Base-by-base conservation (phyloP, 1,140 invertebrate species). In the Lordiphosa collinella region DNA sequence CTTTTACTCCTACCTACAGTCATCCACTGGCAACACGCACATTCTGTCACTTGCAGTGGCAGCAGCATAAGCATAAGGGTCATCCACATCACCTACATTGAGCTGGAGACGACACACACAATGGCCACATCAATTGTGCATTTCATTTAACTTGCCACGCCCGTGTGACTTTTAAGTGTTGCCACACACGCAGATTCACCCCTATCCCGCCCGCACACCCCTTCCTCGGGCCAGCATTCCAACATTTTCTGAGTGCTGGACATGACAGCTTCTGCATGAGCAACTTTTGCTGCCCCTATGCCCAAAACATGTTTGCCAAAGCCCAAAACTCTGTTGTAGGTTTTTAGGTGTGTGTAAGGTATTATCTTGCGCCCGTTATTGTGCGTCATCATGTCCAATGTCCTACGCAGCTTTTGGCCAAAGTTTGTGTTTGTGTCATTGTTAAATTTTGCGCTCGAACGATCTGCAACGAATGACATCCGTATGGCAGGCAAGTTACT, bases 241-340 rank as follows among this genome's bases (percentile, higher is more conserved):
- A 63, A 46, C 22, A 68, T 67, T 66, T 48, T 29, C 61, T 61
- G 70, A 76, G 80, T 80, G 80, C 80, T 86, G 80, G 80, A 86
- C 80, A 86, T 86, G 80, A 86, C 80, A 86, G 80, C 74, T 86
- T 86, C 80, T 86, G 80, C 80, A 75, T 86, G 80, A 86, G 78
- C 78, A 72, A 68, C 63, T 84, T 63, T 57, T 38, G 58, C 62
- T 46, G 78, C 78, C 78, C 78, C 78, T 84, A 84, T 84, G 65
- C 51, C 41, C 32, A 22, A 67, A 67, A 67, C 63, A 67, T 67
- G 46, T 57, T 67, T 40, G 44, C 41, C 43, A 49, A 49, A 62
- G 49, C 31, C 6, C 31, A 9, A 43, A 18, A 25, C 12, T 49
- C 25, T 44, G 29, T 52, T 55, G 64, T 62, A 62, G 49, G 52